These are phyloP conservation scores for Tachuris rubrigastra DNA, from an alignment of 2,113 vertebrate species.

Conservation along the genomic window DNA sequence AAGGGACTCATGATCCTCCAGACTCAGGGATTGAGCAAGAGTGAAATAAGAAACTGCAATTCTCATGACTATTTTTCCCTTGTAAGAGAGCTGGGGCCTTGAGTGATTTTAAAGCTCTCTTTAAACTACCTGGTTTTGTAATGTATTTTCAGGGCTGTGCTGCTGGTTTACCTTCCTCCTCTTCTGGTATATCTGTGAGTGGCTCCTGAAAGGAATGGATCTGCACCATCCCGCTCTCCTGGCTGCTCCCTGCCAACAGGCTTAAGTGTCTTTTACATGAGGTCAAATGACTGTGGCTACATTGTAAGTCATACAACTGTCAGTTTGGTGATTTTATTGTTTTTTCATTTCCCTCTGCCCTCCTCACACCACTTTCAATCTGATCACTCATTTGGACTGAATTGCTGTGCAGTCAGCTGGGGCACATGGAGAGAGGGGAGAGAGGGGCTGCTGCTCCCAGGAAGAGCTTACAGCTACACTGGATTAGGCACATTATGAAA, in stretches of 20 bases:
- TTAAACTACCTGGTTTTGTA: not conserved
- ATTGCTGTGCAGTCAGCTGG: not conserved
- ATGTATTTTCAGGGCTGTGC: not conserved
- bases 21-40: not conserved
- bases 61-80: not conserved
- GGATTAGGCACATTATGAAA: not conserved
- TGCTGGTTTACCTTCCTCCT: not conserved
- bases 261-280: not conserved
- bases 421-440: not conserved
- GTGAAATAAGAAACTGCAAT: not conserved
- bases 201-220: not conserved
- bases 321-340: not conserved
- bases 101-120: not conserved
- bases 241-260: not conserved
- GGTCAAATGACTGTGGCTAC: not conserved
- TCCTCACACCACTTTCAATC: not conserved
- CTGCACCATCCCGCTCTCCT: not conserved
- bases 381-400: not conserved
- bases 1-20: not conserved
- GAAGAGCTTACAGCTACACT: not conserved
- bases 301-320: not conserved
- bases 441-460: not conserved
- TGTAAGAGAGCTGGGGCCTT: not conserved
- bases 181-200: not conserved
- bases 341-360: not conserved